Base-by-base conservation (phyloP, 1,140 invertebrate species). In the Hylaeus volcanicus region DNA sequence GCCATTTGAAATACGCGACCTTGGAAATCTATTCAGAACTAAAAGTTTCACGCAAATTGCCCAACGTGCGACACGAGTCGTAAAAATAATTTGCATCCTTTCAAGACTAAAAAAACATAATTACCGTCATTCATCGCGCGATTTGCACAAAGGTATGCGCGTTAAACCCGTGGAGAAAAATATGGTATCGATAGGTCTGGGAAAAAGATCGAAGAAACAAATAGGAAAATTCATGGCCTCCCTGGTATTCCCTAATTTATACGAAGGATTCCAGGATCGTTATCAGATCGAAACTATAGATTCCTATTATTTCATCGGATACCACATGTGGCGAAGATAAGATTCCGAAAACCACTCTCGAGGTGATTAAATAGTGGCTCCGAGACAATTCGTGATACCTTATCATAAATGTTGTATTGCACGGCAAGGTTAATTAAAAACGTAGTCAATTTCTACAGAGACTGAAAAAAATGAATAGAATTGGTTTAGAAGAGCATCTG, bases 111-210 rank as follows among this genome's bases (percentile, higher is more conserved):
- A 39, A 53, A 53, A 74, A 74, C 45, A n/a, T 26, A 74, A 74
- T 64, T 55, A 74, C 73, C 61, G 61, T 74, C 41, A 65, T 65
- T 63, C 65, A 65, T 74, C 55, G 56, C 51, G 5, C 41, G 55
- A 77, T 58, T 58, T 43, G 65, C 5, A 48, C 12, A 14, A 64
- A 15, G 43, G 39, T 51, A 39, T 37, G 45, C 37, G 37, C 12
- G 45, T 26, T 51, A 9, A 63, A 3, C 5, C 8, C 1, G 9
- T 6, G 6, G 8, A 41, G 11, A 2, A 6, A 41, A 63, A 63
- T 11, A 11, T 3, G 9, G 6, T 15, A 2, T 39, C 60, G 8
- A 8, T 11, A 0, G 6, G 26, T 26, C 26, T 12, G 41, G 9
- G 5, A 63, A 41, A 8, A 63, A 3, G 60, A 63, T 39, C 2